Conservation (phyloP, 2,797 vertebrate genomes). For the Onychomys leucogaster region DNA sequence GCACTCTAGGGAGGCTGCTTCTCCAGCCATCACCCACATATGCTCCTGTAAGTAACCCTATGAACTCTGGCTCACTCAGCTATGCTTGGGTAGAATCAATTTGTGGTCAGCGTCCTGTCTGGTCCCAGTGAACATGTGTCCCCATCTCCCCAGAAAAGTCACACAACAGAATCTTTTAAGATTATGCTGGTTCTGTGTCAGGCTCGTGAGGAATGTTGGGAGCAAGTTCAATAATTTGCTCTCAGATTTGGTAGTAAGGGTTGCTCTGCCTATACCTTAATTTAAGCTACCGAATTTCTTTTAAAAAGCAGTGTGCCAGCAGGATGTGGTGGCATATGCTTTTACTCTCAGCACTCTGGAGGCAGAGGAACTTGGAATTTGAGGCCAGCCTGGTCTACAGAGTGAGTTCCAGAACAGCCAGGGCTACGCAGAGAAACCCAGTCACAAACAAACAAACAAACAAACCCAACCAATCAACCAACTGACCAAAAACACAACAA, state of each 20-base stretch:
- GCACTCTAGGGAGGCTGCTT: background rate
- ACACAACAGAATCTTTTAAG: background rate
- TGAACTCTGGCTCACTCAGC: background rate
- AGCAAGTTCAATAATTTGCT: background rate
- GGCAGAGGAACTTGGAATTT: background rate
- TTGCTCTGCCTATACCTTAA: background rate
- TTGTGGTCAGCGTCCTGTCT: background rate
- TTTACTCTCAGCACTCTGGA: background rate
- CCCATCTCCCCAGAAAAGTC: background rate
- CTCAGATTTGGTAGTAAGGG: background rate
- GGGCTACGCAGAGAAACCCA: background rate
- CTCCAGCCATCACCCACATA: background rate
- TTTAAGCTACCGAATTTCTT: background rate
- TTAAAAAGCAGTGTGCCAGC: background rate
- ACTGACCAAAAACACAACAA: background rate
- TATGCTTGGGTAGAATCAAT: background rate
- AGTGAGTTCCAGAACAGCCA: background rate
- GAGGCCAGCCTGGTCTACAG: background rate
- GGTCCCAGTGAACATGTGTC: background rate
- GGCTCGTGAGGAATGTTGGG: background rate
- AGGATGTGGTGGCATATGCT: background rate
- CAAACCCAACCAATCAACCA: background rate
- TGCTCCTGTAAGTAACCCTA: background rate
- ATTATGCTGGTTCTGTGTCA: background rate
- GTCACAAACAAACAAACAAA: background rate